Evolutionary conservation across 2,888 invertebrate species (phyloP), one percentile per base, ranked within the genome.

Genomic region (Notodonta dromedarius): DNA sequence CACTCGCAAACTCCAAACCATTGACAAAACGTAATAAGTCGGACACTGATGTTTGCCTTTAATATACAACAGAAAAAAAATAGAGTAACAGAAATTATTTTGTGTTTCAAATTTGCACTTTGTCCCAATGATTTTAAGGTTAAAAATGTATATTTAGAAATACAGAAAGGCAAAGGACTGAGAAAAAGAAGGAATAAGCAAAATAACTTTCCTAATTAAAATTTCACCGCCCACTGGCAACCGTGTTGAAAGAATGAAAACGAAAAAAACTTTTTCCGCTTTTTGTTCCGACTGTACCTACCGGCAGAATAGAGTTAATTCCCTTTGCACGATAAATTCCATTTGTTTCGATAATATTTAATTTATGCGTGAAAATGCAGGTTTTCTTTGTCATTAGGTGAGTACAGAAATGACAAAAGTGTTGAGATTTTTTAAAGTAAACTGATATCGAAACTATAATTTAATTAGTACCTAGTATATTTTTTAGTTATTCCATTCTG

Each of bases 161-260:
- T 59, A 53, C 56, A 60, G 62, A 50, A 12, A 59, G 65, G 48
- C 64, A 65, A 76, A 73, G 73, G 67, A 70, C 73, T 56, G 65
- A 67, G 69, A 75, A 79, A 77, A 78, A 73, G 68, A 65, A 72
- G 58, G 67, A 79, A 80, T 70, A 78, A 81, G 71, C 71, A 72
- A 80, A 82, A 80, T 80, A 86, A 88, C 85, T 88, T 88, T 83
- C 72, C 84, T 87, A 88, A 88, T 89, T 89, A 89, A 87, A 86
- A 85, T 84, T 83, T 87, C 81, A 83, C 78, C 80, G 82, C 74
- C 79, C 78, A 79, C 79, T 80, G 80, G 79, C 80, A 79, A 75
- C 76, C 76, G 76, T 76, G 73, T 67, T 71, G 75, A 77, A 80
- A 77, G 80, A 81, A 84, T 71, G 78, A 82, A 82, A 72, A 71